A percentile compares a stretch with the other conserved stretches of the same genome.
These are phyloP conservation scores for Myiopsitta monachus DNA, from an alignment of 2,113 vertebrate genomes.

Conservation along the genomic window DNA sequence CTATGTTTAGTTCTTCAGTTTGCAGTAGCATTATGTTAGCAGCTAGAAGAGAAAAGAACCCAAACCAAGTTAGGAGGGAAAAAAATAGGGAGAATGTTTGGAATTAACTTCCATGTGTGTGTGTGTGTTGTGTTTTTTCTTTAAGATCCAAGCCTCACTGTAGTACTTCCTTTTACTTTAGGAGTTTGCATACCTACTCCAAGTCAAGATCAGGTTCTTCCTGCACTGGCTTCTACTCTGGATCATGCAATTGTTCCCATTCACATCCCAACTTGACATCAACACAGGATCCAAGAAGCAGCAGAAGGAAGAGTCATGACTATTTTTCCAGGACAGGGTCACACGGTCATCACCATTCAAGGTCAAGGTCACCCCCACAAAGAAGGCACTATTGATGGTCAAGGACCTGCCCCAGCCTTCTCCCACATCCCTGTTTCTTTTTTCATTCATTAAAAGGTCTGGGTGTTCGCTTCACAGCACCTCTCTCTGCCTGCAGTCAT, in stretches of 20 bases:
- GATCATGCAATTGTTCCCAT: no score
- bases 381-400: conserved; percentile 84
- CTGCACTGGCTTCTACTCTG: no score
- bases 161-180: conserved; percentile 84
- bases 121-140: conserved; percentile 45
- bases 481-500: no score
- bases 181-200: conserved; percentile 85
- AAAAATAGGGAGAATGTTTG: not conserved
- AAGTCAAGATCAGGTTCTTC: conserved; percentile 86
- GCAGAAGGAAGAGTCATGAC: no score
- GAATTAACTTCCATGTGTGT: no score
- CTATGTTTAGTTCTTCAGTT: not conserved
- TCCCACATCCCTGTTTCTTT: no score
- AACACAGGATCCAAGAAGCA: no score
- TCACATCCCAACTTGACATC: no score
- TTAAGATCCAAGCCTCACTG: conserved; percentile 92
- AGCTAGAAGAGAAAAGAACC: conserved; percentile 39
- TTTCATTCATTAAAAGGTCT: no score
- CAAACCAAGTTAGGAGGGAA: conserved; percentile 10
- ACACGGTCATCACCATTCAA: conserved; percentile 85
- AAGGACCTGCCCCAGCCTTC: not conserved
- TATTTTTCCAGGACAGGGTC: conserved; percentile 53
- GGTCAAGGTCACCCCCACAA: conserved; percentile 86
- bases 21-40: conserved; percentile 48
- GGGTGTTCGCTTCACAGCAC: no score